A percentile compares a stretch with the other conserved stretches of the same genome.
Evolutionary conservation across 2,113 vertebrate species (phyloP).

Genomic region (Smithornis capensis): DNA sequence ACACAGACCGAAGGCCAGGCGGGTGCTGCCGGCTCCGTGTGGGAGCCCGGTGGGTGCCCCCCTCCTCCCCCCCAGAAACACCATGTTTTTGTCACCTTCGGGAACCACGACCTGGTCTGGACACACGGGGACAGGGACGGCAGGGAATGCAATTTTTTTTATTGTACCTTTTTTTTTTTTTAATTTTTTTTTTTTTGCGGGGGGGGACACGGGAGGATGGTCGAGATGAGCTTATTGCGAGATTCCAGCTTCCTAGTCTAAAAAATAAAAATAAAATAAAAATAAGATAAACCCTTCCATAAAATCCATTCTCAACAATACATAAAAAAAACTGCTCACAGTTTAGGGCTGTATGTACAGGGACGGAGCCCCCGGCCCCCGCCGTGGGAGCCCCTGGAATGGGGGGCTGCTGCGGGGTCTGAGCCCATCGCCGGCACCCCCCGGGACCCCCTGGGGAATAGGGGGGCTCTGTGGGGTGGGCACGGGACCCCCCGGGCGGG

Average conservation of each 20-base stretch:
- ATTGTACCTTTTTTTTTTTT: background rate
- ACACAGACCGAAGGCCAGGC: slow-evolving; percentile 43
- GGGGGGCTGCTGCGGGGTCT: background rate
- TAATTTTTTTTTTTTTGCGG: background rate
- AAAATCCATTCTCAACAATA: slow-evolving; percentile 71
- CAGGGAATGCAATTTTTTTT: background rate
- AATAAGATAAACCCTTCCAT: slow-evolving; percentile 62
- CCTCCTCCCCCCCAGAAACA: background rate
- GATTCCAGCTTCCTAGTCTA: slow-evolving; percentile 70
- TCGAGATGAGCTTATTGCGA: slow-evolving; percentile 69
- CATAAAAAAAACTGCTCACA: slow-evolving; percentile 67
- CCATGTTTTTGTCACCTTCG: background rate
- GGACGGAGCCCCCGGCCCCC: background rate
- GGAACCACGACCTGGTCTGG: slow-evolving; percentile 1
- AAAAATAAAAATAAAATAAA: slow-evolving; percentile 59
- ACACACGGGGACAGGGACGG: background rate
- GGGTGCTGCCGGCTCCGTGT: background rate
- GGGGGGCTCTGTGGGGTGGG: background rate
- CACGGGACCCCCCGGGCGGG: background rate
- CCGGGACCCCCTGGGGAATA: background rate
- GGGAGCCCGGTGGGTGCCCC: background rate
- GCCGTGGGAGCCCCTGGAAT: accelerated
- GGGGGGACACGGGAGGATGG: background rate
- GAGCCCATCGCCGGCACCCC: background rate
- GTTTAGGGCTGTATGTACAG: slow-evolving; percentile 72